Evolutionary conservation across 37 sponge, comb jelly and placozoan genomes (phyloP).

Genomic region (Aphrocallistes beatrix): DNA sequence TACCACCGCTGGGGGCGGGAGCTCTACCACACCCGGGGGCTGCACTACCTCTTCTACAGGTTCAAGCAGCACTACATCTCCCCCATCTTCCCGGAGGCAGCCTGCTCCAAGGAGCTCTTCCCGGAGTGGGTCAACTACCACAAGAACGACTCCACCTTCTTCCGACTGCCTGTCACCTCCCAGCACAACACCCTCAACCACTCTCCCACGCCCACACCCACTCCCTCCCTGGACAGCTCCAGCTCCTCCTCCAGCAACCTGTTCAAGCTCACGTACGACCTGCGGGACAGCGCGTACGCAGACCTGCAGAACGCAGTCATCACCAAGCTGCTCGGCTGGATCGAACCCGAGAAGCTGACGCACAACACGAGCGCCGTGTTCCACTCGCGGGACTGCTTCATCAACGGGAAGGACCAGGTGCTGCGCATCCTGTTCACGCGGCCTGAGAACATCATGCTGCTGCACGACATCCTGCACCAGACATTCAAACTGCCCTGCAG

Average conservation of each 20-base stretch:
- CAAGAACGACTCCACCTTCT: conserved; percentile 14
- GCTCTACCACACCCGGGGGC: conserved; percentile 43
- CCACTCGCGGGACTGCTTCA: not conserved
- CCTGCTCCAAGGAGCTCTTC: not conserved
- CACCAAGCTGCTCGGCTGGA: not conserved
- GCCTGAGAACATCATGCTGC: conserved; percentile 59
- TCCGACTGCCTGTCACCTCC: conserved; percentile 1
- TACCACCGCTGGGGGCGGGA: not conserved
- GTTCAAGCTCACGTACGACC: not conserved
- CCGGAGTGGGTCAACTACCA: conserved; percentile 10
- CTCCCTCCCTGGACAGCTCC: not conserved
- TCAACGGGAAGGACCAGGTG: not conserved
- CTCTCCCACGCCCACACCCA: not conserved
- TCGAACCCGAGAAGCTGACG: not conserved
- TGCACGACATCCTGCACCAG: conserved; percentile 55
- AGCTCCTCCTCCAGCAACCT: conserved; percentile 8
- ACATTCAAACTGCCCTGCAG: conserved; percentile 28
- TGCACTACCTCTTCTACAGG: conserved; percentile 64
- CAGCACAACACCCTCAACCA: not conserved
- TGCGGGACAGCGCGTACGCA: not conserved
- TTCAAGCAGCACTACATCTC: conserved; percentile 70
- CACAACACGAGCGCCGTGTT: conserved; percentile 9
- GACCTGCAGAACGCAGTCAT: not conserved
- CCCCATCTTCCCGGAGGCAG: conserved; percentile 50
- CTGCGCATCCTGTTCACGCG: conserved; percentile 1